Evolutionary conservation across 2,888 invertebrate species (phyloP), one percentile per base, ranked within the genome.

Genomic region (Microctonus aethiopoides): DNA sequence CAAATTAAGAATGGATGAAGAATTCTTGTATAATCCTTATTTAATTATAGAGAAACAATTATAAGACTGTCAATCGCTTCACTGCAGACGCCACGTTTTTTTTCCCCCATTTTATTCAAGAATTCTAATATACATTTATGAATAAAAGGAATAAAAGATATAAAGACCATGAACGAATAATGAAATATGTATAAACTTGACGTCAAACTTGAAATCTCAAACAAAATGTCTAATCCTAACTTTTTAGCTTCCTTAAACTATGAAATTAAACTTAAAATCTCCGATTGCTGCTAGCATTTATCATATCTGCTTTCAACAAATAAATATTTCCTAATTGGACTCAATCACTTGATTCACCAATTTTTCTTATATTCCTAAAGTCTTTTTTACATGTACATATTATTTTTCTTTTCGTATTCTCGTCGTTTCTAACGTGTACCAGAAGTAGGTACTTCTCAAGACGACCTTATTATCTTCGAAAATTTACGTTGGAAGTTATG

Each of bases 241-340:
- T 34, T 59, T 60, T 51, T 20, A 54, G 32, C 11, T 67, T 56
- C 36, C 9, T 26, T 59, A 13, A 59, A 54, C 9, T 32, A 70
- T 70, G 57, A 70, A 74, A 74, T 74, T 68, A 70, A 72, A 72
- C 71, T 74, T 74, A 68, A 68, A 64, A 57, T 73, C 65, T 68
- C 70, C 66, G 62, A 63, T 39, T 46, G 54, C 63, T 74, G 70
- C 72, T 70, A 73, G 70, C 70, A 74, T 70, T 22, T 34, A n/a
- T 16, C 11, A 26, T 46, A 16, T 56, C 22, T n/a, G 64, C 60
- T 52, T 54, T 51, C 26, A 16, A 46, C 52, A 24, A 26, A n/a
- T 11, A 59, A n/a, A n/a, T n/a, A n/a, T n/a, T n/a, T n/a, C n/a
- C n/a, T n/a, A n/a, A n/a, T n/a, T n/a, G n/a, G n/a, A n/a, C n/a